A percentile compares a stretch with the other conserved stretches of the same genome.
Evolutionary conservation across 2,888 invertebrate species (phyloP).

Genomic region (Sinodicranocentrus sp.): DNA sequence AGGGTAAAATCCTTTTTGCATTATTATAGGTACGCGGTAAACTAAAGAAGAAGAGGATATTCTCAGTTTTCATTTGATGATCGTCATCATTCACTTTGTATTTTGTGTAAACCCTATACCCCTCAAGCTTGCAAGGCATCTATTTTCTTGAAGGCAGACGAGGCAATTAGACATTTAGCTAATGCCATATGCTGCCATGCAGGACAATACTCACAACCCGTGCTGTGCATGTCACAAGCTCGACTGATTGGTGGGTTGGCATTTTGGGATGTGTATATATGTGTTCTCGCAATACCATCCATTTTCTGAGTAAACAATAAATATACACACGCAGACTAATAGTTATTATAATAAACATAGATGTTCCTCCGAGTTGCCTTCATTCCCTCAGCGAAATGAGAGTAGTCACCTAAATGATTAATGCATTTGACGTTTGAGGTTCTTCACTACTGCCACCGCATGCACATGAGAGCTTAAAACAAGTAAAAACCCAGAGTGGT

Average conservation of each 20-base stretch:
- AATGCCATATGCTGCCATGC: constrained; percentile 47
- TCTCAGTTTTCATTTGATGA: constrained; percentile 35
- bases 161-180: constrained; percentile 44
- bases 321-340: background rate
- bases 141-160: constrained; percentile 12
- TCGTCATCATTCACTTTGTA: constrained; percentile 8
- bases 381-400: too few species aligned
- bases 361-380: background rate
- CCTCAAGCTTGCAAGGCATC: too few species aligned
- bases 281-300: background rate
- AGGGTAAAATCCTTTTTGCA: background rate
- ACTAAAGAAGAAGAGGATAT: too few species aligned
- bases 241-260: constrained; percentile 35
- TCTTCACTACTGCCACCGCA: constrained; percentile 32
- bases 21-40: too few species aligned
- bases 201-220: background rate
- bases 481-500: background rate
- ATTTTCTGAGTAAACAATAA: background rate
- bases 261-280: background rate
- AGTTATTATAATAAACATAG: too few species aligned
- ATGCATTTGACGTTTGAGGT: constrained; percentile 65
- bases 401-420: constrained; percentile 37
- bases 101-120: background rate
- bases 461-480: constrained; percentile 21
- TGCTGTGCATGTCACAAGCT: constrained; percentile 30